These are phyloP conservation scores for Rhea pennata DNA, from an alignment of 2,113 vertebrate species.

Conservation along the genomic window DNA sequence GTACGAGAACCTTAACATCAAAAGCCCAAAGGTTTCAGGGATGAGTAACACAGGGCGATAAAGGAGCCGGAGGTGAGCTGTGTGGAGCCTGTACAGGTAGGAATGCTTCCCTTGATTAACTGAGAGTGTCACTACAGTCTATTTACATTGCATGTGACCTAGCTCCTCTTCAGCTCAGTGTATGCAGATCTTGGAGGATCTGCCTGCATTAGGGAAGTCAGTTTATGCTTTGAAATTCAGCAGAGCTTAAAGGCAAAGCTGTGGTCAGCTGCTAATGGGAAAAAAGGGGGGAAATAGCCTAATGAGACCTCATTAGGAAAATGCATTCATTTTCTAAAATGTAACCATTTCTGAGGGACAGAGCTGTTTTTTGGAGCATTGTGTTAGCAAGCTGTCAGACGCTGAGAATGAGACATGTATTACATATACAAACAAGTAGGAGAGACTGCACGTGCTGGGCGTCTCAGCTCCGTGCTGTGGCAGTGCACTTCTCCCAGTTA, in stretches of 20 bases:
- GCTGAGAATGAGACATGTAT: not conserved
- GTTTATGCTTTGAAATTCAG: accelerated
- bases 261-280: not conserved
- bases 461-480: not conserved
- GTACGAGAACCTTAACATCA: slow-evolving; percentile 90
- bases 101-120: not conserved
- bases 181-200: accelerated
- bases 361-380: not conserved
- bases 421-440: accelerated
- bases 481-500: accelerated
- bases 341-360: accelerated
- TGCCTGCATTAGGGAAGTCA: not conserved
- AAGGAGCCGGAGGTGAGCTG: not conserved
- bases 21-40: slow-evolving; percentile 81
- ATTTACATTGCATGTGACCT: accelerated
- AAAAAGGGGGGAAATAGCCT: too few relatives aligned
- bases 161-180: not conserved
- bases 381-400: not conserved
- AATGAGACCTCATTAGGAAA: not conserved
- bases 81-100: not conserved
- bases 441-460: accelerated
- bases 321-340: accelerated
- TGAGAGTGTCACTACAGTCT: not conserved
- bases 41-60: slow-evolving; percentile 83
- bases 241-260: not conserved